A percentile compares a stretch with the other conserved stretches of the same genome.
phyloP scores from a whole-genome alignment of 2,797 vertebrate genomes.

The Halcyon chelicuti region DNA sequence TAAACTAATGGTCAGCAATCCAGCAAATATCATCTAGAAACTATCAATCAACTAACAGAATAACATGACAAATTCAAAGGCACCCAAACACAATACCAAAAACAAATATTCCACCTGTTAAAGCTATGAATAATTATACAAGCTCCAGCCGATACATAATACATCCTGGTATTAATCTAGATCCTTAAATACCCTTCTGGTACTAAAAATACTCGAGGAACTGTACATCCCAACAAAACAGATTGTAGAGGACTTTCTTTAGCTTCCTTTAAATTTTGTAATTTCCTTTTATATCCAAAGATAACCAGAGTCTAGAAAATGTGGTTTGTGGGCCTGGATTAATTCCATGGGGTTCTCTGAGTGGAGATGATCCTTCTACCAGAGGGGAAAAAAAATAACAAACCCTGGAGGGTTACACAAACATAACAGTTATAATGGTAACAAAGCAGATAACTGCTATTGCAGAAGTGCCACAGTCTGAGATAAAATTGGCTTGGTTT shows the following conservation, averaged over 20 bases:
- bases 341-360: not conserved
- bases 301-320: conserved; percentile 39
- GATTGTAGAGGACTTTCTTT: conserved; percentile 28
- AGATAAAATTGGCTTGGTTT: not conserved
- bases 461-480: not conserved
- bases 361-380: not conserved
- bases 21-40: not conserved
- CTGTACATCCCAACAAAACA: conserved; percentile 24
- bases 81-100: not conserved
- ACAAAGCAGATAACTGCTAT: not conserved
- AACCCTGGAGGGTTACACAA: not conserved
- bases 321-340: conserved; percentile 25
- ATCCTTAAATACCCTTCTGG: conserved; percentile 45
- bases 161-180: conserved; percentile 58
- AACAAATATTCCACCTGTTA: not conserved
- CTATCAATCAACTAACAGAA: not conserved
- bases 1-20: not conserved
- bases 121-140: conserved; percentile 48
- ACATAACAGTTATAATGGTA: not conserved
- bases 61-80: not conserved
- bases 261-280: conserved; percentile 30
- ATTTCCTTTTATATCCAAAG: conserved; percentile 28
- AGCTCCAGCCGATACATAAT: conserved; percentile 22
- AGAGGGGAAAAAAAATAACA: not conserved
- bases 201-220: conserved; percentile 58